phyloP scores from a whole-genome alignment of 2,797 vertebrate species.

The Acrossocheilus wenchowensis region DNA sequence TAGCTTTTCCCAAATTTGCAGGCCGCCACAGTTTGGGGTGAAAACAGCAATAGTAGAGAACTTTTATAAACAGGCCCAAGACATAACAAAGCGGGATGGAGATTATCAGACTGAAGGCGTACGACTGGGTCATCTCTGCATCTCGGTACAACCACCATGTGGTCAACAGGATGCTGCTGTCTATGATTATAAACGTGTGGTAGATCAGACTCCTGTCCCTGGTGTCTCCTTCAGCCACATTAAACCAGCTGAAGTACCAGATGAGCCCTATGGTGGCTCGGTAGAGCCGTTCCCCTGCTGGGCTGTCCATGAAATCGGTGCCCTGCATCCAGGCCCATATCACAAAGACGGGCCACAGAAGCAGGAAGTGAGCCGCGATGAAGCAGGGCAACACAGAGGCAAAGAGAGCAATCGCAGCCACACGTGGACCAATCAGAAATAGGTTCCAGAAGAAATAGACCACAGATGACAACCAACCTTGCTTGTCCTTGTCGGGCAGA shows the following conservation, averaged over 20 bases:
- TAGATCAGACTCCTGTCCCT: constrained; percentile 84
- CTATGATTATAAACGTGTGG: constrained; percentile 81
- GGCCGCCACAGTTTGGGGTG: constrained; percentile 81
- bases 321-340: constrained; percentile 86
- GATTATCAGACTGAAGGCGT: constrained; percentile 56
- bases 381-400: constrained; percentile 78
- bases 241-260: constrained; percentile 98
- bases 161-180: constrained; percentile 77
- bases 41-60: constrained; percentile 86
- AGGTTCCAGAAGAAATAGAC: constrained; percentile 95
- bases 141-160: constrained; percentile 78
- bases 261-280: constrained; percentile 85
- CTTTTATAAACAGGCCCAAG: constrained; percentile 82
- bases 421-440: constrained; percentile 86
- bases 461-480: constrained; percentile 77
- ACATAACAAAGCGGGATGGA: constrained; percentile 74
- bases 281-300: constrained; percentile 84
- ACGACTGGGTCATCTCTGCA: constrained; percentile 60
- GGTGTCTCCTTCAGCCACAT: constrained; percentile 84
- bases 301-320: constrained; percentile 88
- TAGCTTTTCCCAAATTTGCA: constrained; percentile 16
- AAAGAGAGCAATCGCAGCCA: constrained; percentile 84
- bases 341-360: constrained; percentile 82
- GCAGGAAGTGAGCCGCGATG: constrained; percentile 79
- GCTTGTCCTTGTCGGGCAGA: constrained; percentile 83